phyloP scores from a whole-genome alignment of 2,888 invertebrate genomes.

The Acrocyrtus sp. region DNA sequence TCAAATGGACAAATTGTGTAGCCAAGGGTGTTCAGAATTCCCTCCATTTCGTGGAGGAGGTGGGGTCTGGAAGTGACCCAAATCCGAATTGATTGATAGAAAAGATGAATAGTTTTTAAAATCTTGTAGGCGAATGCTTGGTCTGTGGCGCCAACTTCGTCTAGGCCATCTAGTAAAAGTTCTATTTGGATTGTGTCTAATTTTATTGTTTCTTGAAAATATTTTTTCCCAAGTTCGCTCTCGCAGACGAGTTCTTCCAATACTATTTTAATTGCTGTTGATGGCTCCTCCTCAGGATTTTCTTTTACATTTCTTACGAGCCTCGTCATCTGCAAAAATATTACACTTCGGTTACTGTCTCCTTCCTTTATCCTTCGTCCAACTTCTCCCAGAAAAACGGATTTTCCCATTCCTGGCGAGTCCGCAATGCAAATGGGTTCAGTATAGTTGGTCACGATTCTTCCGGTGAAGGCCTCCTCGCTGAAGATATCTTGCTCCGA shows the following conservation, averaged over 20 bases:
- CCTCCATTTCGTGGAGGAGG: not conserved
- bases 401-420: slow-evolving; percentile 13
- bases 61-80: not conserved
- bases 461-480: not conserved
- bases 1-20: slow-evolving; percentile 1
- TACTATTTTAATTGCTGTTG: not conserved
- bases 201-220: not conserved
- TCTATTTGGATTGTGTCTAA: not conserved
- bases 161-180: slow-evolving; percentile 2
- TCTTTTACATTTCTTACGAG: not conserved
- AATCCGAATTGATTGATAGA: not conserved
- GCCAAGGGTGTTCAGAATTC: not conserved
- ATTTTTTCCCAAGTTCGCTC: not conserved
- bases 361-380: not conserved
- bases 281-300: too few species aligned
- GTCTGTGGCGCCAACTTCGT: not conserved
- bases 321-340: not conserved
- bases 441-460: not conserved
- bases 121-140: not conserved
- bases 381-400: not conserved
- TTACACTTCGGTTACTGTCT: not conserved
- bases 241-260: not conserved
- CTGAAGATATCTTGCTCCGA: not conserved
- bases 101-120: not conserved
- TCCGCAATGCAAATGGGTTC: not conserved